phyloP scores from a whole-genome alignment of 2,888 invertebrate species.

The Eustalomyia histrio region DNA sequence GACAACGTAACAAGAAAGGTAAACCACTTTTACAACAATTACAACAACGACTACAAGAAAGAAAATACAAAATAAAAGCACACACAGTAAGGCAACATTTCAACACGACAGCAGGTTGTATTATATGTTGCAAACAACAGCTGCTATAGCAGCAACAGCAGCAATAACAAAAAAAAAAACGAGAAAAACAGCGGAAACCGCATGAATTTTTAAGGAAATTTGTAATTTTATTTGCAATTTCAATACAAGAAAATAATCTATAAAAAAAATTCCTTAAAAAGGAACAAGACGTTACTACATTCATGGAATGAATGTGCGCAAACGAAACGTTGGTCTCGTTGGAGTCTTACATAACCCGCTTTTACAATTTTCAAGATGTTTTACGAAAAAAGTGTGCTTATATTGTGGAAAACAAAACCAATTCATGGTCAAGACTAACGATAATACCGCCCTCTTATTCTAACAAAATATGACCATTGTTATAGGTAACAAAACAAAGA shows the following conservation, averaged over 20 bases:
- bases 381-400: conserved; percentile 38
- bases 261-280: neutral
- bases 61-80: neutral
- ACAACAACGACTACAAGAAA: conserved; percentile 18
- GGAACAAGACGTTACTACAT: conserved; percentile 20
- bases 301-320: conserved; percentile 43
- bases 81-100: conserved; percentile 9
- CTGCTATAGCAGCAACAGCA: neutral
- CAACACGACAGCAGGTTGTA: neutral
- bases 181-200: conserved; percentile 7
- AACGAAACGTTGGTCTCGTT: conserved; percentile 21
- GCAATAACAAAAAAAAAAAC: neutral
- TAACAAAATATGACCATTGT: neutral
- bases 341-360: conserved; percentile 14
- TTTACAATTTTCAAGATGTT: conserved; percentile 24
- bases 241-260: neutral
- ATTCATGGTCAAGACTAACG: neutral
- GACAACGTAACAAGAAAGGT: conserved; percentile 38
- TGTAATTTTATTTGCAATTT: neutral
- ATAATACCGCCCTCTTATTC: neutral
- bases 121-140: neutral
- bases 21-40: conserved; percentile 18
- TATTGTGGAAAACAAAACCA: conserved; percentile 24
- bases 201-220: neutral
- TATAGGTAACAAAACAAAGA: too few species aligned